Percentiles rank a stretch among this genome's conserved stretches.
Evolutionary conservation across 2,113 vertebrate species (phyloP).

Genomic region (Herpailurus yagouaroundi): DNA sequence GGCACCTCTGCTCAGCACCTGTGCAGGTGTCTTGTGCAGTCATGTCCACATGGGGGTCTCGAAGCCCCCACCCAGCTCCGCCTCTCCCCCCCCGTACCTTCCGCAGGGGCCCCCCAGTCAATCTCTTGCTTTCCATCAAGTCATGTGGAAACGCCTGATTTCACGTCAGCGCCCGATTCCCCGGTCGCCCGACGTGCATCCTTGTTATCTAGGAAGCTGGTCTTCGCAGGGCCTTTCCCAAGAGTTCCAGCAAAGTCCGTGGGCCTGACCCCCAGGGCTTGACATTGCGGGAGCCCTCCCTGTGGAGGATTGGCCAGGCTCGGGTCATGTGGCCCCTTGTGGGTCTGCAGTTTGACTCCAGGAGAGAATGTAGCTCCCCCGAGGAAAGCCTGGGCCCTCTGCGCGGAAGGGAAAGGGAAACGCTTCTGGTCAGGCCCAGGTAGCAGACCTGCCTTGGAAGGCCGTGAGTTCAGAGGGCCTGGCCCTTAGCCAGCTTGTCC

Average conservation of each 20-base stretch:
- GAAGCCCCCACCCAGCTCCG: not conserved
- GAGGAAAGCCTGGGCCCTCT: not conserved
- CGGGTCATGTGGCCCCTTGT: not conserved
- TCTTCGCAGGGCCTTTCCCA: not conserved
- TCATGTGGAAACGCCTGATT: too few relatives aligned
- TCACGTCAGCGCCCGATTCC: not conserved
- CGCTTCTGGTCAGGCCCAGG: not conserved
- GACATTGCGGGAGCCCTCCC: not conserved
- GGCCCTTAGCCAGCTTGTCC: not conserved
- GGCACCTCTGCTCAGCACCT: not conserved
- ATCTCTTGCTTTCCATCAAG: not conserved
- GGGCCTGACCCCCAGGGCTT: too few relatives aligned
- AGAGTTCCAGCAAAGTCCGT: not conserved
- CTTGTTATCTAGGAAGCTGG: not conserved
- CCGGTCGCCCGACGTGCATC: not conserved
- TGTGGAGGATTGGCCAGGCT: not conserved
- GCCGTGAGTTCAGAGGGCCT: not conserved
- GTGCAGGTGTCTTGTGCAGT: not conserved
- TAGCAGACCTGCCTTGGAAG: not conserved
- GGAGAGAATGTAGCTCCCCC: not conserved
- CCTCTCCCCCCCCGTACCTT: not conserved
- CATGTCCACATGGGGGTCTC: not conserved
- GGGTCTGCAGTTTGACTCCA: not conserved
- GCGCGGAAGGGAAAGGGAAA: not conserved
- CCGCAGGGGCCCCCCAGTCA: not conserved